Base-by-base conservation (phyloP, 2,888 invertebrate species). In the Philaethria dido region DNA sequence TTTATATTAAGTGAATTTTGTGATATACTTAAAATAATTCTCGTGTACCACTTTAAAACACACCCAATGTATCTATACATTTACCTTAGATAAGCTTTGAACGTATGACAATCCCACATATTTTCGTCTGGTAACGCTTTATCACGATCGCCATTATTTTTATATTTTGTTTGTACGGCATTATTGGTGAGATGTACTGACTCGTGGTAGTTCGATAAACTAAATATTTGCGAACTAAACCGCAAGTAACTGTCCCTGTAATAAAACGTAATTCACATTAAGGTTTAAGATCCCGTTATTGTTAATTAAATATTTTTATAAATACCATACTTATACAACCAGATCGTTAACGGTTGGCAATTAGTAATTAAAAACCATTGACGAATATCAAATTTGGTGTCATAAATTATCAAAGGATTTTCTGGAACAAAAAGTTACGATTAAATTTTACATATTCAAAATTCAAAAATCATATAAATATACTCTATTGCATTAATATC, bases 331-430 rank as follows among this genome's bases (percentile, higher is more conserved):
- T 96, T 96, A 92, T 98, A 98, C 93, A 98, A 95, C 98, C 98
- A 98, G 70, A 98, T 95, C 0, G 97, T 96, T 42, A 98, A 88
- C 0, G 98, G 98, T 80, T 98, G 97, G 79, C 97, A 96, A 83
- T 96, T 97, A 0, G 98, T 98, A 29, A 98, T 96, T 71, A 98
- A 90, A 88, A 98, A 98, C 98, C 98, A 98, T 87, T 98, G 98
- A 5, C 98, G 94, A 75, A 98, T 98, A 87, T 98, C 98, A 83
- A 98, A 98, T 90, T 98, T 98, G 1, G 98, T 98, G 78, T 96
- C 94, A 87, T 98, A 96, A 73, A 98, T 95, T 55, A 98, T 94
- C 62, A 98, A 89, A 0, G 98, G 98, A 69, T 95, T 95, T 92
- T 98, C 98, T 98, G 93, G 4, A 71, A 52, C 29, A 52, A 52